Evolutionary conservation across 2,113 vertebrate genomes (phyloP), one percentile per base, ranked within the genome.

Genomic region (Neoarius graeffei): DNA sequence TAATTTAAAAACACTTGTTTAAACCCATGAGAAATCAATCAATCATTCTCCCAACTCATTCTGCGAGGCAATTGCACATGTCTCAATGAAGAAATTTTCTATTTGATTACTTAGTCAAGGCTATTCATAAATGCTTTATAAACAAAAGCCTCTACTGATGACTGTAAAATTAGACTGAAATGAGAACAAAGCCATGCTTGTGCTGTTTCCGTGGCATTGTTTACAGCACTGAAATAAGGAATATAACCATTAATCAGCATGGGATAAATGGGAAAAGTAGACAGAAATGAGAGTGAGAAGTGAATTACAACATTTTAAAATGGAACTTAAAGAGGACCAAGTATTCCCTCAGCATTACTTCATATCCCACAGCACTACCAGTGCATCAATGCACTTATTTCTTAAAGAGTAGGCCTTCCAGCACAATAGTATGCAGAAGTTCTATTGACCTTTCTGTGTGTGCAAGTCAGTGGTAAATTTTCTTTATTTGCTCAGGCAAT

Each of bases 401-500:
- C 64, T 85, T 85, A 85, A 85, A 35, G 66, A 77, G 69, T 4
- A 74, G 3, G 35, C 56, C 57, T 48, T 30, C 2, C 42, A 86
- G 30, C 56, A 64, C 73, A 62, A n/a, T 27, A 52, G 85, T 42
- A n/a, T 35, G 20, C 35, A 77, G 7, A 85, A 52, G 25, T 15
- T 80, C n/a, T 62, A 57, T 23, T 83, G 64, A 59, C 52, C 79
- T 8, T 60, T 69, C 52, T 80, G 88, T 62, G 77, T 27, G 48
- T 17, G 52, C 52, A 64, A 86, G 66, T 86, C 19, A 50, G 81
- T 19, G 14, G 59, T 42, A 66, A 90, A 92, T 88, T 89, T 91
- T 89, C 92, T 93, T 94, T 92, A 94, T 95, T 85, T 92, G 90
- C 92, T 89, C 90, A 50, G 35, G 90, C 92, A 91, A 93, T 79